Conservation (phyloP, 2,113 vertebrate species). For the Morone chrysops region DNA sequence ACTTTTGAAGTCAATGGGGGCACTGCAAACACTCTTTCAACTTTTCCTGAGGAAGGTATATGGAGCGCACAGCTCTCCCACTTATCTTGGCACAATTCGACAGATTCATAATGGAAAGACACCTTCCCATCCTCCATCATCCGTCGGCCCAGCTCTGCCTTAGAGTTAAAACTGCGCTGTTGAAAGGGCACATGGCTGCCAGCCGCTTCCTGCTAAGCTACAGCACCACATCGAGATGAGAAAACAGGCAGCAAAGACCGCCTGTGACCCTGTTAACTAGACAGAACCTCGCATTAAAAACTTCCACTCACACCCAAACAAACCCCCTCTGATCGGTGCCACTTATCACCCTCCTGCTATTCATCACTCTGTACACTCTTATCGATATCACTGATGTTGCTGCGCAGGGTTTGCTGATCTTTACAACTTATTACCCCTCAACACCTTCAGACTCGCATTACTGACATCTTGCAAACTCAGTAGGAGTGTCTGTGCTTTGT, state of each 20-base stretch:
- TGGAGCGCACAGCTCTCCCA: neutral
- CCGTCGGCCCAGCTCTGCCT: neutral
- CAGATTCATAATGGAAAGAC: slow-evolving; percentile 11
- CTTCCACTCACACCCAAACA: neutral
- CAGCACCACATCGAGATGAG: neutral
- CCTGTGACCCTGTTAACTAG: neutral
- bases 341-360: slow-evolving; percentile 18
- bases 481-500: slow-evolving; percentile 28
- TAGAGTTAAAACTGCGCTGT: neutral
- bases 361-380: slow-evolving; percentile 31
- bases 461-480: slow-evolving; percentile 41
- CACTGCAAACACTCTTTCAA: slow-evolving; percentile 14
- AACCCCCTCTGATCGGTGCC: neutral
- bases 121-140: neutral
- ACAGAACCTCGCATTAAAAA: neutral
- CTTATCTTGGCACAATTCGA: neutral
- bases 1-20: slow-evolving; percentile 22
- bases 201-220: neutral
- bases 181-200: neutral
- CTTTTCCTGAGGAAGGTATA: neutral
- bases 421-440: slow-evolving; percentile 33
- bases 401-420: slow-evolving; percentile 11
- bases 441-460: slow-evolving; percentile 25
- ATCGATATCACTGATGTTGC: slow-evolving; percentile 28
- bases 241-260: neutral